phyloP scores from a whole-genome alignment of 92 coral and sea anemone species.

The Plumapathes pennacea region DNA sequence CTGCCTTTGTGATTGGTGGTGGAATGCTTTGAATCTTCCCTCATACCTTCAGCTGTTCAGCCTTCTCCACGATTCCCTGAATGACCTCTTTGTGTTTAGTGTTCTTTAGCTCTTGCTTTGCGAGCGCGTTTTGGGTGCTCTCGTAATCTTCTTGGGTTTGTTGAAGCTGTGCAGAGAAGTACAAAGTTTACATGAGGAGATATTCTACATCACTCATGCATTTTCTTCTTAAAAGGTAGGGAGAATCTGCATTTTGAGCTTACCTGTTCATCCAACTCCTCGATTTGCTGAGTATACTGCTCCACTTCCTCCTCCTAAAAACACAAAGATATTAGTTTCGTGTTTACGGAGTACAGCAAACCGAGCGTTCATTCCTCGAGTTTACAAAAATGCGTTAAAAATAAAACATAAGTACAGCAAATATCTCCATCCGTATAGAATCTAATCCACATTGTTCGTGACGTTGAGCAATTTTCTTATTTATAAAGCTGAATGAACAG shows the following conservation, averaged over 20 bases:
- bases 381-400: no score
- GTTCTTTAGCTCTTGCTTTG: constrained; percentile 61
- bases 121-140: constrained; percentile 52
- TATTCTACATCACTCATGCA: not conserved
- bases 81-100: constrained; percentile 65
- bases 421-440: no score
- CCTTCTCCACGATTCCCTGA: constrained; percentile 78
- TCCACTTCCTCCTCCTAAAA: constrained; percentile 86
- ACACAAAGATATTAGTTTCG: no score
- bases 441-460: no score
- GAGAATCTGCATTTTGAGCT: not conserved
- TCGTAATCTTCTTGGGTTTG: constrained; percentile 65
- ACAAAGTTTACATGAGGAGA: not conserved
- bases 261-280: constrained; percentile 71
- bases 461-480: no score
- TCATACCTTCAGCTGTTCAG: constrained; percentile 72
- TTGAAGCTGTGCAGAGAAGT: not conserved
- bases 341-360: no score
- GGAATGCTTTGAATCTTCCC: no score
- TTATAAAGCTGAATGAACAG: no score
- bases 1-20: not conserved
- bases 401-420: no score
- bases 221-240: not conserved
- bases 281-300: constrained; percentile 68
- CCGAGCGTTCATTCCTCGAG: no score